phyloP scores from a whole-genome alignment of 1,140 invertebrate species.

The Drosophila azteca region DNA sequence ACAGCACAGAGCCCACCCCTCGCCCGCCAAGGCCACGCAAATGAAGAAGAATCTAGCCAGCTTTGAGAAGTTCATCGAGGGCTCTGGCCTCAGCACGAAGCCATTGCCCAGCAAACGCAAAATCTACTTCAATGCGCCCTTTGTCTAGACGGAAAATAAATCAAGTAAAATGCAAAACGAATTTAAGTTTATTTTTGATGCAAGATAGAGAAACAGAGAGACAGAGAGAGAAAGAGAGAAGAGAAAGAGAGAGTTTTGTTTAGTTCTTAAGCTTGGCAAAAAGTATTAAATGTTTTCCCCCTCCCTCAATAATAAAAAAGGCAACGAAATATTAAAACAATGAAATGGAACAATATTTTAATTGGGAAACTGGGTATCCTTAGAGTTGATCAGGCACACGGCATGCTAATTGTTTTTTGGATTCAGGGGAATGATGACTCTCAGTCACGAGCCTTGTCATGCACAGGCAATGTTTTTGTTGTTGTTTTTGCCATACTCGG shows the following conservation, averaged over 20 bases:
- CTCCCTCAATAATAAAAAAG: slow-evolving; percentile 6
- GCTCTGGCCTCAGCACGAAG: slow-evolving; percentile 69
- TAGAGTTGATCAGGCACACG: no score
- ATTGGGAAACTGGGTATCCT: no score
- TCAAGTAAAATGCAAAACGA: slow-evolving; percentile 16
- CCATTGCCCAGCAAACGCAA: slow-evolving; percentile 77
- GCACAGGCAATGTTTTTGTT: no score
- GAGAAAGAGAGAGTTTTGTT: slow-evolving; percentile 18
- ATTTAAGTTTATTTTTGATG: slow-evolving; percentile 46
- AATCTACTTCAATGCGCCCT: slow-evolving; percentile 78
- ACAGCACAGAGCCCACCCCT: background rate
- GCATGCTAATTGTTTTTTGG: no score
- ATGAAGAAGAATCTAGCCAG: slow-evolving; percentile 67
- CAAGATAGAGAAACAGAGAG: no score
- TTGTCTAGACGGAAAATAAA: slow-evolving; percentile 50
- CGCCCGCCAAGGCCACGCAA: slow-evolving; percentile 52
- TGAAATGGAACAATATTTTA: no score
- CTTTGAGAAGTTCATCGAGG: slow-evolving; percentile 78
- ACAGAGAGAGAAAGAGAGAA: no score
- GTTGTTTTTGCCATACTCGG: no score
- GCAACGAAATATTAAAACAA: no score
- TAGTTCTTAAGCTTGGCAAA: slow-evolving; percentile 60
- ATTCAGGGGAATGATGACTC: no score
- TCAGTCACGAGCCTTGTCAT: no score
- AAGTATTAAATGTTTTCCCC: slow-evolving; percentile 56